Evolutionary conservation across 2,797 vertebrate genomes (phyloP), one percentile per base, ranked within the genome.

Genomic region (Sebastes nivosus): DNA sequence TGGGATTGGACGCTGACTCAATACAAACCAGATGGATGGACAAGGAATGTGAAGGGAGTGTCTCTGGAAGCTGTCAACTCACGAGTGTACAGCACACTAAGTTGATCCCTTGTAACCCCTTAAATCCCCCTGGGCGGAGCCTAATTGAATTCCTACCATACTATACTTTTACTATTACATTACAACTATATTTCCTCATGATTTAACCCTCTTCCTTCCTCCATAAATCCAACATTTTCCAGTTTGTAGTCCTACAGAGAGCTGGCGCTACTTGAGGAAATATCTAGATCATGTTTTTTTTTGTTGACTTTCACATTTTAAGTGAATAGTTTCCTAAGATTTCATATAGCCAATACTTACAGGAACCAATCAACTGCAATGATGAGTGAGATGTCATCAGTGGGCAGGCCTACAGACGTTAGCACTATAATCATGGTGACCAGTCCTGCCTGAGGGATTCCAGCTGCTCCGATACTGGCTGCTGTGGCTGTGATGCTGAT

Each of bases 361-460:
- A 99, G 93, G 89, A 99, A 98, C 98, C 98, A 99, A 92, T 99
- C 98, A 67, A 99, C 98, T 0, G 98, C 98, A 65, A 99, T 98
- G 93, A 99, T 99, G 71, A 99, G 96, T 0, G 96, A 95, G 95
- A 99, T 97, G 92, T 99, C 98, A 77, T 99, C 98, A 1, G 98
- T 99, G 75, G 98, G 98, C 84, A 99, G 94, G 61, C 98, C 98
- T 55, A 99, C 98, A 20, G 98, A 99, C 22, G 98, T 99, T 82
- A 99, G 92, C 72, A 99, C 98, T 55, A 99, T 99, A 86, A 99
- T 96, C 98, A 99, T 99, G 75, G 98, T 99, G 87, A 99, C 98
- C 79, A 99, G 94, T n/a, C 98, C 98, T 1, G 98, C 98, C 92
- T 99, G 98, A 79, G 98, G 98, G 91, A 99, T 99, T 63, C 98